Base-by-base conservation (phyloP, 1,140 invertebrate species). In the Meloidogyne exigua region DNA sequence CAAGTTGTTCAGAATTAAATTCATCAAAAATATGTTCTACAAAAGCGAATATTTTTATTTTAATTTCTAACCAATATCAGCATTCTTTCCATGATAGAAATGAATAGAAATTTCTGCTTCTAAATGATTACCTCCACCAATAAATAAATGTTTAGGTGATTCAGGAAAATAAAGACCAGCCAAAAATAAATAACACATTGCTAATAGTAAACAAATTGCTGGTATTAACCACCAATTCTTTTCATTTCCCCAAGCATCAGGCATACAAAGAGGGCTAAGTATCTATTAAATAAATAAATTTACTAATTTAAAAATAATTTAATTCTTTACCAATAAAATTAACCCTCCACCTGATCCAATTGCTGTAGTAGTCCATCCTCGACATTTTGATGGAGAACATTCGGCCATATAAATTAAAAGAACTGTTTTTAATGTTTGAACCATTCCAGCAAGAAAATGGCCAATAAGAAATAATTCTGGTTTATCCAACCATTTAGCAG, bases 371-470 rank as follows among this genome's bases (percentile, higher is more conserved):
- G 72, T 23, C 72, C 72, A 73, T 28, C 72, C 80, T 71, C 82
- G 26, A 64, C 63, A 44, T 32, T 28, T 36, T 70, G 83, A 80
- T 5, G 82, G 82, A 63, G 79, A 76, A 71, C 82, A 83, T 77
- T 83, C 82, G 10, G 82, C 79, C 21, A 83, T 63, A 62, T 85
- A 83, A 66, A 83, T 81, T 28, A 83, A 82, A 10, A 84, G 28
- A 44, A 77, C 76, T 21, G 76, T 78, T 64, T 85, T 85, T 11
- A 82, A 62, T 36, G 72, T 76, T 12, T 63, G 69, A 9, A 82
- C 36, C 15, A 83, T 68, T 49, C 82, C 82, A 25, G 82, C 79
- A 9, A 84, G 71, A 18, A 83, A 63, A 44, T 83, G 82, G 1
- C 82, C 82, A 12, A 83, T 23, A 12, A 83, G 66, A 65, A 85